Conservation (phyloP, 2,113 vertebrate genomes). For the Hypanus sabinus region DNA sequence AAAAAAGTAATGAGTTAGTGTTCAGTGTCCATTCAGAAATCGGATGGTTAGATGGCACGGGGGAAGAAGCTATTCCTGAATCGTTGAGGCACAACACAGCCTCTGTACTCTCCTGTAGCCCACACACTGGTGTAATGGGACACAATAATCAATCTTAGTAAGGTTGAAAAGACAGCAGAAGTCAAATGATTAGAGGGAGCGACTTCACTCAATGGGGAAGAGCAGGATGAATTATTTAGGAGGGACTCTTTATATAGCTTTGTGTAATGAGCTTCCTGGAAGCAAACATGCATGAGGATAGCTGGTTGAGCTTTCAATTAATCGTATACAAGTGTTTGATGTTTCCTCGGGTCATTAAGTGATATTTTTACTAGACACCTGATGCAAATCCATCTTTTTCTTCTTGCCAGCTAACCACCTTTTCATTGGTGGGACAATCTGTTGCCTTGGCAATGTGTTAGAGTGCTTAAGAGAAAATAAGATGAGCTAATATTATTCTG, state of each 20-base stretch:
- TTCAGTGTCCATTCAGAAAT: too few relatives aligned
- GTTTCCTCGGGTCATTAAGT: background rate
- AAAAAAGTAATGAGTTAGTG: too few relatives aligned
- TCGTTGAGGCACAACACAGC: background rate
- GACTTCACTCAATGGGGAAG: background rate
- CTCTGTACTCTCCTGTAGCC: background rate
- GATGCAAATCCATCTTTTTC: background rate
- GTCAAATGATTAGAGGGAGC: conserved; percentile 3
- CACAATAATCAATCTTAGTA: background rate
- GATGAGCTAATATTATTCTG: background rate
- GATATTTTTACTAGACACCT: background rate
- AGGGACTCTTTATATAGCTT: background rate
- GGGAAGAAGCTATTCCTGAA: too few relatives aligned
- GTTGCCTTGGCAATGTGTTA: background rate
- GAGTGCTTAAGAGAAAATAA: background rate
- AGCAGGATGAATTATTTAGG: conserved; percentile 12
- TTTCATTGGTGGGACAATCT: background rate
- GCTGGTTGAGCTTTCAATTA: background rate
- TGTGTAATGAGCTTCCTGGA: background rate
- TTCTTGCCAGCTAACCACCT: background rate
- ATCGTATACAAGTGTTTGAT: background rate
- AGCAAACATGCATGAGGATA: background rate
- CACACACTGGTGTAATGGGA: background rate
- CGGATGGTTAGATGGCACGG: too few relatives aligned
- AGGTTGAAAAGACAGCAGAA: background rate